These are phyloP conservation scores for Hyperoodon ampullatus DNA, from an alignment of 2,113 vertebrate species.

Conservation along the genomic window DNA sequence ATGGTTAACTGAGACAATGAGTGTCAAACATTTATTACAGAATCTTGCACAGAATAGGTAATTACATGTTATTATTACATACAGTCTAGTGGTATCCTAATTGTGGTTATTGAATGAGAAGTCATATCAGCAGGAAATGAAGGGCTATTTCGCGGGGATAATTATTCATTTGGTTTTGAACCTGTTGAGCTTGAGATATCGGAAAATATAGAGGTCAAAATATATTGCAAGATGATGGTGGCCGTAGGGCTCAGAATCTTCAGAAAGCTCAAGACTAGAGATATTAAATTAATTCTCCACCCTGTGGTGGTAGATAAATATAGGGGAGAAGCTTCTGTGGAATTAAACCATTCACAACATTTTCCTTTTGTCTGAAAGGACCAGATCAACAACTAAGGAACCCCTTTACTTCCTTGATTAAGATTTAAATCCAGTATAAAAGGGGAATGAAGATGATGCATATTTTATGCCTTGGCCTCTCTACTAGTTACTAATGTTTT, in stretches of 20 bases:
- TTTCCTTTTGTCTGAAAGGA: not conserved
- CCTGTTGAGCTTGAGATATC: not conserved
- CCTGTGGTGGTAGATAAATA: not conserved
- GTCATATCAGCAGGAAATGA: not conserved
- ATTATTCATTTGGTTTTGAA: constrained; percentile 31
- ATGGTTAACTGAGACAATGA: not conserved
- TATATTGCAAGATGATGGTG: not conserved
- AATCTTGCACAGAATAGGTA: not conserved
- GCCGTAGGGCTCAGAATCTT: not conserved
- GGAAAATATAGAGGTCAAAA: not conserved
- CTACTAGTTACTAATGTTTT: constrained; percentile 65
- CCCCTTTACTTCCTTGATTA: constrained; percentile 17
- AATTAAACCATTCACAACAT: not conserved
- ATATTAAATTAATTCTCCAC: not conserved
- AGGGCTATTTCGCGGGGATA: not conserved
- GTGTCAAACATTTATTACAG: not conserved
- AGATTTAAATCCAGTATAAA: constrained; percentile 59
- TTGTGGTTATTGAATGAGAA: not conserved
- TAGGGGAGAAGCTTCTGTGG: not conserved
- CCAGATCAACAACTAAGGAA: not conserved
- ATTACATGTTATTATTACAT: not conserved
- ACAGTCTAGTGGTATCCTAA: not conserved
- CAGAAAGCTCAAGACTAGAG: not conserved
- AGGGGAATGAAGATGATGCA: constrained; percentile 51
- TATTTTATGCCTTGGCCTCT: constrained; percentile 66